A percentile compares a stretch with the other conserved stretches of the same genome.
These are phyloP conservation scores for Melanaphis sacchari DNA, from an alignment of 1,140 invertebrate species.

Conservation along the genomic window DNA sequence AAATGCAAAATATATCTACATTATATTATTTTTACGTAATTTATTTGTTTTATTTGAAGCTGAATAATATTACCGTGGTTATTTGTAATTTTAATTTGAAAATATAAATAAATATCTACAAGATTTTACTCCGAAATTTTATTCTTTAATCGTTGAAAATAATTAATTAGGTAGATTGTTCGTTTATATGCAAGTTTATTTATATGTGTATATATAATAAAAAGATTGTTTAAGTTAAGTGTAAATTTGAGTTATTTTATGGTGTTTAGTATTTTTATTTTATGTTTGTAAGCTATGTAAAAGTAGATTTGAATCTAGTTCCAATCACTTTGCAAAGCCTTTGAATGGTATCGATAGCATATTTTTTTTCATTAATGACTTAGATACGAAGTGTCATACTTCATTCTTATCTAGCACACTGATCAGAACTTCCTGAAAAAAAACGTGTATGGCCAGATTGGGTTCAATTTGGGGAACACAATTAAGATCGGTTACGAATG, in stretches of 20 bases:
- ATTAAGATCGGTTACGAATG: slow-evolving; percentile 39
- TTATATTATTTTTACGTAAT: too few species aligned
- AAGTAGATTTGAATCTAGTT: neutral
- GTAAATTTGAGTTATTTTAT: neutral
- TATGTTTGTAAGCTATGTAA: neutral
- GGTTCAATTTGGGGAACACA: slow-evolving; percentile 49
- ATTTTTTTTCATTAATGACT: slow-evolving; percentile 40
- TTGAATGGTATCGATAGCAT: neutral
- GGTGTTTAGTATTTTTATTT: neutral
- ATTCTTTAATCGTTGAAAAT: neutral
- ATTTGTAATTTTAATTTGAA: too few species aligned
- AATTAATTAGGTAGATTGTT: too few species aligned
- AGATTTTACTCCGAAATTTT: too few species aligned
- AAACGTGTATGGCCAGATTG: slow-evolving; percentile 19
- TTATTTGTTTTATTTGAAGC: too few species aligned
- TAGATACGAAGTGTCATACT: slow-evolving; percentile 14
- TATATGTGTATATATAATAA: neutral
- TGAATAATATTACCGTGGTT: too few species aligned
- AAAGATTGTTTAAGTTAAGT: neutral
- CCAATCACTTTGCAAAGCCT: neutral
- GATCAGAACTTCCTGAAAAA: neutral
- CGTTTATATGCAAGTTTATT: too few species aligned
- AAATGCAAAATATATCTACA: too few species aligned
- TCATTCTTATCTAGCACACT: slow-evolving; percentile 37
- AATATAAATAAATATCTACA: too few species aligned